Percentiles rank a stretch among this genome's conserved stretches.
These are phyloP conservation scores for Pelusios castaneus DNA, from an alignment of 2,113 vertebrate species.

Conservation along the genomic window DNA sequence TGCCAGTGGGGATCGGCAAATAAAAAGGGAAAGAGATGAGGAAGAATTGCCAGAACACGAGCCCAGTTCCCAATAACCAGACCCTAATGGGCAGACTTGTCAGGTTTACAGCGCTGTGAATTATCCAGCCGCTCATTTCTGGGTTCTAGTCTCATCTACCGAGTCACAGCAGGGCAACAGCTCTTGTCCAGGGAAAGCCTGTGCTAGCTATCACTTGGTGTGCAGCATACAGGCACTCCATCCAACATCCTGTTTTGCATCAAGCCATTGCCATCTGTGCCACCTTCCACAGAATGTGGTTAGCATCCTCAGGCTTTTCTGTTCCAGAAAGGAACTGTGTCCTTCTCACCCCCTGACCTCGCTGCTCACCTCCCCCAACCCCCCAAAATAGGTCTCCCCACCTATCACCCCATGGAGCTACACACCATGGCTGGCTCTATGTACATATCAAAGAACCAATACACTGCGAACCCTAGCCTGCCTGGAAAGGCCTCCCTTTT, in stretches of 20 bases:
- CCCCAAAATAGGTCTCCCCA: background rate
- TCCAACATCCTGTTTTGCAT: fast-evolving
- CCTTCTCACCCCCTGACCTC: background rate
- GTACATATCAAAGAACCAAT: background rate
- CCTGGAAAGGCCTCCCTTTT: background rate
- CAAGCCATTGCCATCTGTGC: background rate
- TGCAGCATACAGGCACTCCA: background rate
- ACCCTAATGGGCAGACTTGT: background rate
- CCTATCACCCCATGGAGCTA: background rate
- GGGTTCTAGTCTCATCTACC: background rate
- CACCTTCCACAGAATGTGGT: background rate
- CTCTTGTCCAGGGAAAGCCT: background rate
- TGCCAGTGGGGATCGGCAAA: background rate
- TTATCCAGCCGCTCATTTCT: fast-evolving
- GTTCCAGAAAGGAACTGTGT: background rate
- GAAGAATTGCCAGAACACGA: background rate
- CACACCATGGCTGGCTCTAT: background rate
- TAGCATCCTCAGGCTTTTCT: background rate
- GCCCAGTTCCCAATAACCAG: background rate
- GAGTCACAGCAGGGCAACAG: background rate
- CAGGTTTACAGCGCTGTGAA: background rate
- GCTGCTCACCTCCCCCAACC: background rate
- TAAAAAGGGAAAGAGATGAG: background rate
- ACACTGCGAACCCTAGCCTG: background rate
- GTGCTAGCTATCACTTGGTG: background rate